Evolutionary conservation across 2,113 vertebrate species (phyloP).

Genomic region (Pollachius pollachius): DNA sequence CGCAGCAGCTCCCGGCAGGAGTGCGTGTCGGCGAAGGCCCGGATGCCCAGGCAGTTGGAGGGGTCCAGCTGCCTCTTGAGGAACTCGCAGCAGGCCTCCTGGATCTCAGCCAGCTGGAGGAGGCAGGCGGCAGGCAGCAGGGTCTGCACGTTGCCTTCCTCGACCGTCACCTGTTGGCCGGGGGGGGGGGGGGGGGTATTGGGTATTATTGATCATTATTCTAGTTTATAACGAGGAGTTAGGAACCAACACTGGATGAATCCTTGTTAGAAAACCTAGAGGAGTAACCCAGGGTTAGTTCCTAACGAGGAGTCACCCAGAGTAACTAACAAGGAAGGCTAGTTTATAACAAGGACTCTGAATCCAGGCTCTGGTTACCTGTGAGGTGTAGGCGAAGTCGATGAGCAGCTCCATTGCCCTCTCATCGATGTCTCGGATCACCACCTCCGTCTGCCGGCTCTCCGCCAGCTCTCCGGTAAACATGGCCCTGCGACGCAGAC

Average conservation of each 20-base stretch:
- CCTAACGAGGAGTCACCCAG: no score
- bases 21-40: conserved; percentile 97
- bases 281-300: no score
- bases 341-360: no score
- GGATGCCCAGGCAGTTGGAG: conserved; percentile 96
- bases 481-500: conserved; percentile 80
- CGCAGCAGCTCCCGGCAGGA: conserved; percentile 94
- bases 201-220: no score
- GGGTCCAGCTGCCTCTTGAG: conserved; percentile 96
- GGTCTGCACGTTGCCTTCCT: conserved; percentile 97
- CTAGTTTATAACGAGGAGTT: no score
- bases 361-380: conserved; percentile 58
- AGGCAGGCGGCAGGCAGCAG: conserved; percentile 94
- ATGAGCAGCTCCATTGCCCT: conserved; percentile 98
- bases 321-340: no score
- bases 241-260: no score
- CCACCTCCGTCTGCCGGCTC: conserved; percentile 94
- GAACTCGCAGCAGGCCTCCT: conserved; percentile 98
- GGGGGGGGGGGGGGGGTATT: no score
- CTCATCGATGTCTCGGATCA: conserved; percentile 97
- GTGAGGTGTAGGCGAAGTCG: conserved; percentile 97
- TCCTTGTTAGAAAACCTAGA: no score
- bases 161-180: conserved; percentile 83
- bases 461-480: conserved; percentile 97
- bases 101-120: conserved; percentile 96